Percentiles rank a stretch among this genome's conserved stretches.
phyloP scores from a whole-genome alignment of 2,797 vertebrate genomes.

The Oryzias sinensis region DNA sequence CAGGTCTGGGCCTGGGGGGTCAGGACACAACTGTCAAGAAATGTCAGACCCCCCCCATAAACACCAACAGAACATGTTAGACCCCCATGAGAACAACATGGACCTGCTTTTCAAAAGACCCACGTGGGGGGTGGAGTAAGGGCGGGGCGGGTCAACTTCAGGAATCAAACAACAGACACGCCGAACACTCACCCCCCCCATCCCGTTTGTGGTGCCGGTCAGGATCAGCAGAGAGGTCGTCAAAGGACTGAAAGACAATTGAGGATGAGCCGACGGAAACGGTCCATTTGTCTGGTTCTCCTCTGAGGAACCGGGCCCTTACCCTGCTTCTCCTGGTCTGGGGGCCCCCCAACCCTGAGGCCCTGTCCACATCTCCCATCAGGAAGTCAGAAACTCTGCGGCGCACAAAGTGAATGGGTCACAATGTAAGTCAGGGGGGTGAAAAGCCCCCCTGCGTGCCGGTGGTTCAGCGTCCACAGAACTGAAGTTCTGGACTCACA shows the following conservation, averaged over 20 bases:
- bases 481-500: constrained; percentile 84
- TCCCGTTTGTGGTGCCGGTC: constrained; percentile 87
- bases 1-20: constrained; percentile 51
- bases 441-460: too few relatives aligned
- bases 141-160: constrained; percentile 69
- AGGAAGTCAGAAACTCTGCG: constrained; percentile 97
- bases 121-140: constrained; percentile 70
- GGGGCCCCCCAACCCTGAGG: constrained; percentile 87
- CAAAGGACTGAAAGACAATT: constrained; percentile 84
- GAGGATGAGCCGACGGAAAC: constrained; percentile 35
- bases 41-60: too few relatives aligned
- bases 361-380: constrained; percentile 98
- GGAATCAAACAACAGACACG: constrained; percentile 46
- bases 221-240: constrained; percentile 90
- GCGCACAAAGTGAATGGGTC: constrained; percentile 1
- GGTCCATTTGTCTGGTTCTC: constrained; percentile 4
- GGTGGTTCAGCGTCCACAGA: too few relatives aligned
- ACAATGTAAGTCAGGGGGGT: too few relatives aligned
- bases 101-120: constrained; percentile 38
- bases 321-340: constrained; percentile 92
- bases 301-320: constrained; percentile 25
- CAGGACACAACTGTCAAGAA: constrained; percentile 1
- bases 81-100: too few relatives aligned
- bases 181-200: constrained; percentile 73
- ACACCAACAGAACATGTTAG: too few relatives aligned